phyloP scores from a whole-genome alignment of 2,113 vertebrate species.

The Malurus alboscapulatus region DNA sequence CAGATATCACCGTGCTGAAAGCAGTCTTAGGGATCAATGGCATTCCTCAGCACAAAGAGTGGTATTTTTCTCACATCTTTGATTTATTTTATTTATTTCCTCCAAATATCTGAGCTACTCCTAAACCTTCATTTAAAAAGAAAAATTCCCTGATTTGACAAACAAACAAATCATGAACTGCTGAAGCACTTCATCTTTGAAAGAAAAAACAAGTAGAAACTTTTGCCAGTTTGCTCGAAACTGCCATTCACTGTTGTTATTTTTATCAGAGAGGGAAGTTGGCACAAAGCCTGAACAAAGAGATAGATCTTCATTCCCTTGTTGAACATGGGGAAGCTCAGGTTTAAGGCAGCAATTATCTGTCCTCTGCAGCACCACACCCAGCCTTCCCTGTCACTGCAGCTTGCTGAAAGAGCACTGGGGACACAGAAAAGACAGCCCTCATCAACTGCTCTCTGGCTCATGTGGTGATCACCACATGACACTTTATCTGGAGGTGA shows the following conservation, averaged over 20 bases:
- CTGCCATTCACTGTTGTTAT: not conserved
- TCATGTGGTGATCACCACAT: not conserved
- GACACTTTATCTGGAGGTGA: not conserved
- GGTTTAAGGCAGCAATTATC: conserved; percentile 23
- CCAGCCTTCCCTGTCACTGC: not conserved
- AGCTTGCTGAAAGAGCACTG: not conserved
- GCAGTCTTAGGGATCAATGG: not conserved
- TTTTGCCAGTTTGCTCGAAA: not conserved
- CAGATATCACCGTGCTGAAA: rapidly evolving
- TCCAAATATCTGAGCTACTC: not conserved
- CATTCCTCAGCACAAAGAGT: not conserved
- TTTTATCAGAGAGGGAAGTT: conserved; percentile 26
- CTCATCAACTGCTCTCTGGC: not conserved
- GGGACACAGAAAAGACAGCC: not conserved
- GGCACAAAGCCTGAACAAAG: conserved; percentile 10
- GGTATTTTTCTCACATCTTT: not conserved
- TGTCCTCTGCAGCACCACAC: not conserved
- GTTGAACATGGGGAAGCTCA: not conserved
- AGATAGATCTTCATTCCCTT: not conserved
- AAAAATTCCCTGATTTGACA: not conserved
- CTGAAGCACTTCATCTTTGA: not conserved
- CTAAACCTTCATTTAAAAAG: not conserved
- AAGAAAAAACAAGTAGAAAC: not conserved
- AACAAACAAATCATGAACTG: not conserved
- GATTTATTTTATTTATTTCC: not conserved